phyloP scores from a whole-genome alignment of 2,797 vertebrate species.

The Alcedo quadribrachys region DNA sequence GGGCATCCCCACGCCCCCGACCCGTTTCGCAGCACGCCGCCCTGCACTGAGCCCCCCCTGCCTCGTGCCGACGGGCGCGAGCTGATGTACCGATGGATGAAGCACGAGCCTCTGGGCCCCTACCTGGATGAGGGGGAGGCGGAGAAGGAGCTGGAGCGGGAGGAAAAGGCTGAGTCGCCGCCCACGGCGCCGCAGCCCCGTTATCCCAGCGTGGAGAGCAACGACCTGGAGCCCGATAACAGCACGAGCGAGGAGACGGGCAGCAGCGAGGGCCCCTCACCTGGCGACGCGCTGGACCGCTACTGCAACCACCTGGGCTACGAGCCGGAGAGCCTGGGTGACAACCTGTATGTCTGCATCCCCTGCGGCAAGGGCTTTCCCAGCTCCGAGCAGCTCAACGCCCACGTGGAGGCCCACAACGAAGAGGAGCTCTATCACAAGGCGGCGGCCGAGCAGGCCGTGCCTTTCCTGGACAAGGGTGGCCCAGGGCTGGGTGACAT shows the following conservation, averaged over 20 bases:
- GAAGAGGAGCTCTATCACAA: conserved; percentile 93
- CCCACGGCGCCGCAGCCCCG: conserved; percentile 70
- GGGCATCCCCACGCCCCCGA: conserved; percentile 72
- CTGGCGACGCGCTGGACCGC: conserved; percentile 87
- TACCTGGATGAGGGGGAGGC: conserved; percentile 86
- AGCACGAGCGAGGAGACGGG: conserved; percentile 96
- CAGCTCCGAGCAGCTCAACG: conserved; percentile 98
- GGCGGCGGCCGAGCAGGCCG: conserved; percentile 67
- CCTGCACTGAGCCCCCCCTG: conserved; percentile 81
- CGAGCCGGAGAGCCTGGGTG: conserved; percentile 96
- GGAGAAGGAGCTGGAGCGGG: conserved; percentile 85
- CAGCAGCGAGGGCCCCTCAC: conserved; percentile 94
- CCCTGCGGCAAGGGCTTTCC: conserved; percentile 99
- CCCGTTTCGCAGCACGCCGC: conserved; percentile 80
- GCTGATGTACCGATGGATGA: conserved; percentile 93
- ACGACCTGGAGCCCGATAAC: conserved; percentile 88
- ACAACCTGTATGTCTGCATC: conserved; percentile 98
- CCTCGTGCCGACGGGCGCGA: conserved; percentile 78
- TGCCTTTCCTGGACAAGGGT: conserved; percentile 80
- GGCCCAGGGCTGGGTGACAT: conserved; percentile 86
- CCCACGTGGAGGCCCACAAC: conserved; percentile 97
- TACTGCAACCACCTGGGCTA: conserved; percentile 91
- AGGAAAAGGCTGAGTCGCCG: conserved; percentile 78
- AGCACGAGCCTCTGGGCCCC: conserved; percentile 88
- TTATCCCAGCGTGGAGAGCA: conserved; percentile 74